Base-by-base conservation (phyloP, 2,888 invertebrate species). In the Scaptomyza caliginosa region DNA sequence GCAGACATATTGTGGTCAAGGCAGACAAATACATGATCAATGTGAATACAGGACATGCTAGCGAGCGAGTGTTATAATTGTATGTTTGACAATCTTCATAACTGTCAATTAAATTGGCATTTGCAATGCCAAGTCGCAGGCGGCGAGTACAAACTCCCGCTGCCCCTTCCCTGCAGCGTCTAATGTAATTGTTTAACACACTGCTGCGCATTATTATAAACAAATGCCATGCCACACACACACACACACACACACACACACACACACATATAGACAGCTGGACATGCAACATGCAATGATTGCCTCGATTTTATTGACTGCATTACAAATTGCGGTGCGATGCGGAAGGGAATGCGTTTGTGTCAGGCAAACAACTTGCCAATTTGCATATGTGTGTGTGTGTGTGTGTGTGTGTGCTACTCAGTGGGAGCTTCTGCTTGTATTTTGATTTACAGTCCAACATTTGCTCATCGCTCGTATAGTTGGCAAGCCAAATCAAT, bases 11-110 rank as follows among this genome's bases (percentile, higher is more conserved):
- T 34, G 52, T 67, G 52, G 55, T 57, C 13, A 32, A 19, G 16
- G 10, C 42, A 50, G 13, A 48, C 34, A 43, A 42, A 60, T 46
- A 40, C n/a, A 49, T 24, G 67, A 81, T 81, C 85, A 52, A 69
- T 77, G 77, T 51, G 64, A 57, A 62, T 34, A 67, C 55, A 76
- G 69, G 54, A 80, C 74, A 59, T 5, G 10, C 7, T 54, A 63
- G 10, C 4, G 4, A 56, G 70, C 40, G 73, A 77, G 77, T 85
- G 77, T 70, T 83, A 83, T 83, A 83, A 86, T 80, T 85, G 71
- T 73, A 73, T 86, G 78, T 86, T 83, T 83, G 81, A 79, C 85
- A 85, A 85, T 85, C 83, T 84, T 86, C 84, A 85, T 86, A 85
- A 82, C 85, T 85, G 86, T 86, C 84, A 86, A 85, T 84, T 85